Evolutionary conservation across 2,888 invertebrate species (phyloP), one percentile per base, ranked within the genome.

Genomic region (Dryadula phaetusa): DNA sequence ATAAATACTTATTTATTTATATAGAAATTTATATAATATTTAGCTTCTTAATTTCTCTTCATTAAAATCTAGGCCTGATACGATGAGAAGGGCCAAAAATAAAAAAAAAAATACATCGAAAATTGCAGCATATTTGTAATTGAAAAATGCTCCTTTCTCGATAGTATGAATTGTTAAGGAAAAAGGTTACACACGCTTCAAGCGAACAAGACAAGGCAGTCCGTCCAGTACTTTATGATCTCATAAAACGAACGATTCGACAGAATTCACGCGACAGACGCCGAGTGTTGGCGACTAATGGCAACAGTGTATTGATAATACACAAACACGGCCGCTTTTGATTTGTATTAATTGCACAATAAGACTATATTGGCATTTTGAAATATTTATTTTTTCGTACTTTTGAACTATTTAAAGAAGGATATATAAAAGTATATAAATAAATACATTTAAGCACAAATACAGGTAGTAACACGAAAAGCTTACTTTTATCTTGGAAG

Each of bases 151-250:
- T 78, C 75, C 65, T 52, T 71, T 52, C 62, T 73, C 66, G 14
- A 52, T 62, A 78, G 80, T 46, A 73, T 69, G 18, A n/a, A 25
- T 12, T 73, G 65, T 81, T 78, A 67, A 76, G 77, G 74, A 76
- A 75, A 78, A 28, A 78, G 75, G 78, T 78, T 85, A 82, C 78
- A 79, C 83, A 76, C 77, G 76, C 76, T 76, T 72, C 71, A 68
- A 70, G 70, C 67, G 75, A 75, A 81, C 83, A 80, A 74, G 79
- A 72, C 79, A 81, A 80, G 82, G 86, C 87, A 86, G 85, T 84
- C 85, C 85, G 82, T 72, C 76, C 79, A 77, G 82, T 86, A 87
- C 72, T 89, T 90, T 88, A 90, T 86, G 82, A 79, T 79, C 81
- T 84, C 87, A 86, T 87, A 87, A 88, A 87, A 77, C 76, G 77